A percentile compares a stretch with the other conserved stretches of the same genome.
phyloP scores from a whole-genome alignment of 2,888 invertebrate species.

The Cephalotes varians region DNA sequence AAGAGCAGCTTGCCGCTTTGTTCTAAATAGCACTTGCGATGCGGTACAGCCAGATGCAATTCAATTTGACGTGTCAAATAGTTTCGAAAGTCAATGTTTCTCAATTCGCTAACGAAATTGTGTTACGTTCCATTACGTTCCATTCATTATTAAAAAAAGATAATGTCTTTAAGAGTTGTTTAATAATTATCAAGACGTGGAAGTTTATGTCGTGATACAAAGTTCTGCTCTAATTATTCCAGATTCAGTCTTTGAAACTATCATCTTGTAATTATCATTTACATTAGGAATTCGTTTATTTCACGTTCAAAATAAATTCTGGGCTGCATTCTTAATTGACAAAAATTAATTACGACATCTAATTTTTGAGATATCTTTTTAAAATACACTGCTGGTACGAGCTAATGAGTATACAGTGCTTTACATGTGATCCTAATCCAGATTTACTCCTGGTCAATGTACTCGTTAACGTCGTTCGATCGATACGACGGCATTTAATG shows the following conservation, averaged over 20 bases:
- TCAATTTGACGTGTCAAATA: conserved; percentile 46
- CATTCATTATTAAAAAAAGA: background rate
- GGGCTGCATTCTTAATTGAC: background rate
- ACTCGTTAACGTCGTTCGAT: conserved; percentile 32
- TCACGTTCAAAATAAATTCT: background rate
- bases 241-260: background rate
- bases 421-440: conserved; percentile 20
- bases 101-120: conserved; percentile 32
- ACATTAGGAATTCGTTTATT: background rate
- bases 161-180: background rate
- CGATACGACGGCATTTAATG: conserved; percentile 29
- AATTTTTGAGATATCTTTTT: background rate
- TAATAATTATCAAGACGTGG: background rate
- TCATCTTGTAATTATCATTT: no score
- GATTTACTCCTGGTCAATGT: conserved; percentile 41
- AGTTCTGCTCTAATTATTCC: background rate
- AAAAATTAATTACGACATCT: background rate
- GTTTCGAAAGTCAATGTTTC: conserved; percentile 11
- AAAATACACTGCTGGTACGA: background rate
- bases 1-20: conserved; percentile 20
- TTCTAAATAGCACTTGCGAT: conserved; percentile 35
- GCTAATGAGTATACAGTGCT: background rate
- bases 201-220: background rate
- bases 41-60: conserved; percentile 18
- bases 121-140: background rate